Evolutionary conservation across 2,797 vertebrate species (phyloP).

Genomic region (Melanotaenia maccullochi): DNA sequence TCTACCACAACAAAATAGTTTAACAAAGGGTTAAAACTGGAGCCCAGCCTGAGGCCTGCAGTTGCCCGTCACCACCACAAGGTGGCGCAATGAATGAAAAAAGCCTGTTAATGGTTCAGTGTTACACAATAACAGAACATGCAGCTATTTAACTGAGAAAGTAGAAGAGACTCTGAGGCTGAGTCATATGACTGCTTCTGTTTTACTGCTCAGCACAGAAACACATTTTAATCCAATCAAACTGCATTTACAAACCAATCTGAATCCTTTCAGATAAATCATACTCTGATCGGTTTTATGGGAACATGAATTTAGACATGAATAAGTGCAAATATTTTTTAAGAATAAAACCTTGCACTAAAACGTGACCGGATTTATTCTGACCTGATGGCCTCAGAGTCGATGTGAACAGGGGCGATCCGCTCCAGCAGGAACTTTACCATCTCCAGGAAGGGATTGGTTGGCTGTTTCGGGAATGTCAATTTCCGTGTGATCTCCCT

Average conservation of each 20-base stretch:
- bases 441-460: constrained; percentile 99
- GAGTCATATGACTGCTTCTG: constrained; percentile 5
- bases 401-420: constrained; percentile 98
- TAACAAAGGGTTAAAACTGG: constrained; percentile 51
- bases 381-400: constrained; percentile 98
- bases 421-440: constrained; percentile 99
- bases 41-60: constrained; percentile 41
- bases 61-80: constrained; percentile 67
- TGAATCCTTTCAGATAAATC: constrained; percentile 1
- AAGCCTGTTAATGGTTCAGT: constrained; percentile 34
- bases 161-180: constrained; percentile 13
- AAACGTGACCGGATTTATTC: constrained; percentile 50
- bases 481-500: constrained; percentile 98
- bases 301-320: background rate
- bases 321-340: too few species aligned
- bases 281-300: background rate
- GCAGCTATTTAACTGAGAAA: constrained; percentile 20
- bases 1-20: background rate
- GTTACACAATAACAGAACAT: constrained; percentile 69
- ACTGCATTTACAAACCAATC: background rate
- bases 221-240: background rate
- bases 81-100: constrained; percentile 79
- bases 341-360: too few species aligned
- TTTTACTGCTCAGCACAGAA: constrained; percentile 1
- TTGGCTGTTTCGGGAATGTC: constrained; percentile 98